Percentiles rank a stretch among this genome's conserved stretches.
Conservation (phyloP, 2,113 vertebrate species). For the Corapipo altera region DNA sequence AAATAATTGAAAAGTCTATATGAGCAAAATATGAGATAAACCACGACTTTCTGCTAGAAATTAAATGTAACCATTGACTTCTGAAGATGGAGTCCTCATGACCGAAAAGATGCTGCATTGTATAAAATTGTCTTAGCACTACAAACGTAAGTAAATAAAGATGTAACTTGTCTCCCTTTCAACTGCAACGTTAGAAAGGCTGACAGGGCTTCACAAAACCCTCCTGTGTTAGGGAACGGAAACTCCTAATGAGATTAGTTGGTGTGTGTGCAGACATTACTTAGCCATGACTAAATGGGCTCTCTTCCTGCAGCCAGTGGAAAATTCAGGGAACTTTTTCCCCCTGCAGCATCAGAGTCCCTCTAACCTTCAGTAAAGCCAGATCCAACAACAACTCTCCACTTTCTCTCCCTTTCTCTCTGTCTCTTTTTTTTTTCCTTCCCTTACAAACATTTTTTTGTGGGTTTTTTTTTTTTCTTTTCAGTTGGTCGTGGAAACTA, state of each 20-base stretch:
- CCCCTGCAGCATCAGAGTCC: constrained; percentile 80
- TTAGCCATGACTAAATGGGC: constrained; percentile 93
- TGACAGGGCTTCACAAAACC: constrained; percentile 84
- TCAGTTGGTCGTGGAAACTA: background rate
- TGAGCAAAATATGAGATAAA: background rate
- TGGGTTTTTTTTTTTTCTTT: background rate
- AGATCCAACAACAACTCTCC: constrained; percentile 80
- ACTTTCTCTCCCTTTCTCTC: constrained; percentile 58
- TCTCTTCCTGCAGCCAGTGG: constrained; percentile 92
- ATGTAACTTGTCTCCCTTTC: constrained; percentile 69
- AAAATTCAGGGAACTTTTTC: constrained; percentile 87
- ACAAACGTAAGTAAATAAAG: constrained; percentile 72
- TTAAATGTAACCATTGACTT: background rate
- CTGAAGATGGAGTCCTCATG: background rate
- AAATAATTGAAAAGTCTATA: background rate
- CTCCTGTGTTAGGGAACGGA: constrained; percentile 90
- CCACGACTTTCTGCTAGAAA: background rate
- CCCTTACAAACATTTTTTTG: constrained; percentile 3
- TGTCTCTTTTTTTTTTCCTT: background rate
- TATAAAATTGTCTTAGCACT: background rate
- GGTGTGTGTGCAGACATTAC: constrained; percentile 95
- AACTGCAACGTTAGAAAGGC: constrained; percentile 62
- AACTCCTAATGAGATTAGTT: constrained; percentile 98
- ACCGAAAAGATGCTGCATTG: constrained; percentile 18
- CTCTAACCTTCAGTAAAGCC: constrained; percentile 79